Conservation (phyloP, 2,797 vertebrate genomes). For the Selene dorsalis region DNA sequence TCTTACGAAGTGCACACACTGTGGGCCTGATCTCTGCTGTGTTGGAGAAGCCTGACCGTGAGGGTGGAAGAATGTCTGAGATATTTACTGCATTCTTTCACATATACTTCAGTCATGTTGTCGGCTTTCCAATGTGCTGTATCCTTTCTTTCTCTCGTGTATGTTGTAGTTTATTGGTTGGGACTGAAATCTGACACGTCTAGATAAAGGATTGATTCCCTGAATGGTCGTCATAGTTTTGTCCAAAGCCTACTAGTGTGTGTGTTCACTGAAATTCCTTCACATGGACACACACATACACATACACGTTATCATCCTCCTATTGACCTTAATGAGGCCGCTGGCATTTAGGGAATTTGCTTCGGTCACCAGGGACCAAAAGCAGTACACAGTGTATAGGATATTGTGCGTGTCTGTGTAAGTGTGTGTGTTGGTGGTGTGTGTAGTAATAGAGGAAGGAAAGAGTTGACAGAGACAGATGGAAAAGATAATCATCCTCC, state of each 20-base stretch:
- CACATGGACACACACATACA: background rate
- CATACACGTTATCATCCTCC: slow-evolving; percentile 35
- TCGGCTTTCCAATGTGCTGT: background rate
- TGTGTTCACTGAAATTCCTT: slow-evolving; percentile 29
- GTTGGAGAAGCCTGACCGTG: slow-evolving; percentile 1
- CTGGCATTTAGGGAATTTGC: slow-evolving; percentile 78
- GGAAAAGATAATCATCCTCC: slow-evolving; percentile 53
- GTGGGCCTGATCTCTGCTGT: slow-evolving; percentile 3
- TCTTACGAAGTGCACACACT: slow-evolving; percentile 3
- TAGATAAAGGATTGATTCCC: background rate
- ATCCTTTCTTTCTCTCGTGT: background rate
- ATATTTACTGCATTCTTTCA: slow-evolving; percentile 13
- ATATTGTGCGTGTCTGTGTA: slow-evolving; percentile 9
- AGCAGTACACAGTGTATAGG: slow-evolving; percentile 21
- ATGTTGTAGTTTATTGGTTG: background rate
- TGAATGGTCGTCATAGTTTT: slow-evolving; percentile 23
- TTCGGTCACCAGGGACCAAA: slow-evolving; percentile 59
- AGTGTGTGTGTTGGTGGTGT: slow-evolving; percentile 23
- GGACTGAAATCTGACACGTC: background rate
- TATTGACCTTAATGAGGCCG: slow-evolving; percentile 58
- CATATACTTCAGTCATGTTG: background rate
- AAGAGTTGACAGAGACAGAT: slow-evolving; percentile 61
- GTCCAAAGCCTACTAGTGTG: background rate
- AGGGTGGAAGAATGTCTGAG: background rate
- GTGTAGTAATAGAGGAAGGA: slow-evolving; percentile 62